Evolutionary conservation across 1,140 invertebrate species (phyloP).

Genomic region (Ceratosolen solmsi): DNA sequence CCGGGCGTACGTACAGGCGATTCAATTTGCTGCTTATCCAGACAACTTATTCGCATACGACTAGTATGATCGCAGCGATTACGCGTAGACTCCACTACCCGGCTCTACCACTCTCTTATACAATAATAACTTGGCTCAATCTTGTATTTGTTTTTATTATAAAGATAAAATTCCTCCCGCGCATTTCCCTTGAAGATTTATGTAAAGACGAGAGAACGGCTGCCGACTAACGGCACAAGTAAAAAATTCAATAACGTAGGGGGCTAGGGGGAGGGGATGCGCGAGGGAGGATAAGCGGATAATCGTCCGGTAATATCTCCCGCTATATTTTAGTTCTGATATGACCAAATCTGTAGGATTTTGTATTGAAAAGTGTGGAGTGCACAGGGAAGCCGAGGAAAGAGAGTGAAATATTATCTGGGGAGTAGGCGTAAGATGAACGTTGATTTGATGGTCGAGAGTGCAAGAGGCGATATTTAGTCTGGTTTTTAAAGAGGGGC

Average conservation of each 20-base stretch:
- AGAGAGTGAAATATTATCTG: conserved; percentile 22
- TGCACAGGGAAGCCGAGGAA: not conserved
- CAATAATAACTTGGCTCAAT: too few relatives aligned
- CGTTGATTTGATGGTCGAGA: conserved; percentile 8
- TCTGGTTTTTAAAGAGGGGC: not conserved
- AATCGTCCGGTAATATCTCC: too few relatives aligned
- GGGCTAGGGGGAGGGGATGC: not conserved
- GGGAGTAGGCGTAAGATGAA: not conserved
- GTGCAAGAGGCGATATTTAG: not conserved
- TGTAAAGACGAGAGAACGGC: too few relatives aligned
- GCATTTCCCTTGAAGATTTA: too few relatives aligned
- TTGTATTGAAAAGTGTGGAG: not conserved
- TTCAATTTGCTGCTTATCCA: not conserved
- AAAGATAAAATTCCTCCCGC: too few relatives aligned
- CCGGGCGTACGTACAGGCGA: not conserved
- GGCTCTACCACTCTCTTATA: not conserved
- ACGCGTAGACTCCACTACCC: too few relatives aligned
- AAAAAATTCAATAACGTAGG: too few relatives aligned
- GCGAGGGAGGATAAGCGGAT: not conserved
- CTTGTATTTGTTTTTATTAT: too few relatives aligned
- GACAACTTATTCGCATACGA: not conserved
- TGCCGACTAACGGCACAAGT: too few relatives aligned
- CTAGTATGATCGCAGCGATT: not conserved
- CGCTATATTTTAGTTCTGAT: too few relatives aligned
- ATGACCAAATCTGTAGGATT: not conserved